phyloP scores from a whole-genome alignment of 2,113 vertebrate species.

The Genyomyrus donnyi region DNA sequence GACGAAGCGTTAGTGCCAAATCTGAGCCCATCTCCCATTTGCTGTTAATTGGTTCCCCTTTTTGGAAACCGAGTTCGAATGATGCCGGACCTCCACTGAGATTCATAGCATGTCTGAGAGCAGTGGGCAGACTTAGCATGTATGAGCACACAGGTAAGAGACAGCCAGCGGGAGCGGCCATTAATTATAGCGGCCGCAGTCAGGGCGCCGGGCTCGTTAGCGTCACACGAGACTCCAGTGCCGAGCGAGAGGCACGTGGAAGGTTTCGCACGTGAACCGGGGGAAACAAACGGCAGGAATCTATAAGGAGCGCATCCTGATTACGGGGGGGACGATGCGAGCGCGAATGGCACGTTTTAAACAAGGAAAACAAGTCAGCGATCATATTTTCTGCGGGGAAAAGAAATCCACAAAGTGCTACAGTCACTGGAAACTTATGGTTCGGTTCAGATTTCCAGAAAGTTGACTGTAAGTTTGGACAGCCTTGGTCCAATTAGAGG shows the following conservation, averaged over 20 bases:
- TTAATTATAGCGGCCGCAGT: neutral
- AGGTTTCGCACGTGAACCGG: neutral
- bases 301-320: neutral
- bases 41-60: neutral
- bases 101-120: neutral
- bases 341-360: neutral
- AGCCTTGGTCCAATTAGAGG: constrained; percentile 13
- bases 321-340: neutral
- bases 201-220: neutral
- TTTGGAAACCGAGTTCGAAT: neutral
- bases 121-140: neutral
- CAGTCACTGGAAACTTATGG: constrained; percentile 6
- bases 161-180: neutral
- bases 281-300: neutral
- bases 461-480: constrained; percentile 15
- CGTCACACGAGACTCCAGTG: neutral
- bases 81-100: neutral
- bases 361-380: constrained; percentile 2
- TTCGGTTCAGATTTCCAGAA: constrained; percentile 15
- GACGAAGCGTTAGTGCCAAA: neutral
- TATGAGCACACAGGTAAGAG: neutral
- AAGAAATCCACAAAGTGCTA: constrained; percentile 9
- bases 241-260: neutral
- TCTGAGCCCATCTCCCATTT: neutral
- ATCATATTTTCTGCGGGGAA: neutral